Evolutionary conservation across 2,113 vertebrate genomes (phyloP).

Genomic region (Rallus limicola): DNA sequence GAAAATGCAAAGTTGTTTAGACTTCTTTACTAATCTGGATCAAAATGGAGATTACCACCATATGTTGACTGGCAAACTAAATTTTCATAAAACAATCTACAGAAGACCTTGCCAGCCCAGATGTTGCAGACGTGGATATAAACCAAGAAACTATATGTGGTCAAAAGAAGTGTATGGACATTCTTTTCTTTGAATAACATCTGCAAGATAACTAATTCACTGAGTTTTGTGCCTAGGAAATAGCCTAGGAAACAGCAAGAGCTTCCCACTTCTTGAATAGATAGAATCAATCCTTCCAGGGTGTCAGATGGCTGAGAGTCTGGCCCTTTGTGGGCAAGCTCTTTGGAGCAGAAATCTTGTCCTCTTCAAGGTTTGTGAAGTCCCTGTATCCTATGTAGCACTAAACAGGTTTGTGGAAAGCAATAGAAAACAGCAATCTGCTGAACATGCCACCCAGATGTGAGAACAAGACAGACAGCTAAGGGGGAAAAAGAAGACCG

Average conservation of each 20-base stretch:
- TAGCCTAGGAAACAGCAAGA: background rate
- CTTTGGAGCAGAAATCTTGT: background rate
- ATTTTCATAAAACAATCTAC: background rate
- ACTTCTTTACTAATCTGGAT: background rate
- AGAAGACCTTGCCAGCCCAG: background rate
- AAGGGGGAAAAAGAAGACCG: fast-evolving
- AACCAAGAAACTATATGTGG: background rate
- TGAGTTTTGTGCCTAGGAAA: background rate
- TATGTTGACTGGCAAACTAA: background rate
- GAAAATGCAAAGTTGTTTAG: background rate
- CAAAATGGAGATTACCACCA: background rate
- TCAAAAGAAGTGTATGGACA: background rate
- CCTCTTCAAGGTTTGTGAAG: background rate
- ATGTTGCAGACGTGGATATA: background rate
- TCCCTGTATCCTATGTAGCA: background rate
- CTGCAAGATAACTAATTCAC: background rate
- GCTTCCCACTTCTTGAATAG: background rate
- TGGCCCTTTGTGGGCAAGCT: background rate
- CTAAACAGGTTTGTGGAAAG: background rate
- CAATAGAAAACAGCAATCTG: background rate
- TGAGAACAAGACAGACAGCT: background rate
- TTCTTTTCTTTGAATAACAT: background rate
- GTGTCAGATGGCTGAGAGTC: background rate
- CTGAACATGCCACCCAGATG: background rate
- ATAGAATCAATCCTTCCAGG: background rate